Evolutionary conservation across 2,113 vertebrate genomes (phyloP), one percentile per base, ranked within the genome.

Genomic region (Siphamia tubifer): DNA sequence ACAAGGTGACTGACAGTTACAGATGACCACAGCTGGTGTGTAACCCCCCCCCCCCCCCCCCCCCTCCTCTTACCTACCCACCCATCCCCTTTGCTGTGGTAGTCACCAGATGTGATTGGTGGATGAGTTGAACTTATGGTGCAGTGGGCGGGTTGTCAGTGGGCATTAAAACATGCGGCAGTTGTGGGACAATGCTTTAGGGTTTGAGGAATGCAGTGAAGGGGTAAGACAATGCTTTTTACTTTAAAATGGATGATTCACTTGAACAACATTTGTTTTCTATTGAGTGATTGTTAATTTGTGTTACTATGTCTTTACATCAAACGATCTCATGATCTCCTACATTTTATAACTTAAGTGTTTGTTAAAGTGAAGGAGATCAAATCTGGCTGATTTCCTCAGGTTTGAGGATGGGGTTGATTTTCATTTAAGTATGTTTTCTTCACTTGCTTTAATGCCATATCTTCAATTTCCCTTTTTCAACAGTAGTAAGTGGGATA

Each of bases 21-120:
- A 91, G 81, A 88, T 89, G 87, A 77, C 48, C 68, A 85, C 88
- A 89, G 90, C 74, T 92, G 90, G 71, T 58, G 57, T 63, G 25
- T n/a, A n/a, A n/a, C n/a, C n/a, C n/a, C n/a, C n/a, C 20, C 42
- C 55, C 15, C 21, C 17, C 5, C 8, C 55, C 16, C 16, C 19
- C 5, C 8, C n/a, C n/a, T n/a, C n/a, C n/a, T n/a, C 15, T 20
- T 17, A 4, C 8, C 55, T 15, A 16, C 19, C 5, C n/a, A n/a
- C n/a, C n/a, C n/a, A 36, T 47, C 53, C 54, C 34, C 58, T 43
- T 70, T 53, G 53, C 44, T 68, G 9, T 13, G 31, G 57, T 23
- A 25, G 65, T 77, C 24, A 35, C 66, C 65, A 45, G 62, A 57
- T 81, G 44, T 70, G 85, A 92, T 92, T 92, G 91, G 92, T 82